Evolutionary conservation across 2,888 invertebrate genomes (phyloP), one percentile per base, ranked within the genome.

Genomic region (Harmothoe impar): DNA sequence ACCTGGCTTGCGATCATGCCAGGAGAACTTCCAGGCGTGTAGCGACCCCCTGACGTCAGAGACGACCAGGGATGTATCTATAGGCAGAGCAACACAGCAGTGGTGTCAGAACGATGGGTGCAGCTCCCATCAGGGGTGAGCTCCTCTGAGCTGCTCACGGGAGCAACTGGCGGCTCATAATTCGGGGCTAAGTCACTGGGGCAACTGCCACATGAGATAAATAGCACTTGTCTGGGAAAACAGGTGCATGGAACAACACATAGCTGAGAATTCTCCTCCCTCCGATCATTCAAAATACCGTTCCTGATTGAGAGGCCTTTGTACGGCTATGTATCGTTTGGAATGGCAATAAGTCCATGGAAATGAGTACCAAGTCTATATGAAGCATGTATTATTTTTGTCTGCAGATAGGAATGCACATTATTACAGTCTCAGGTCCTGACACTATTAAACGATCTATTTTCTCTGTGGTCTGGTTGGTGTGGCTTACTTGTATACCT

Each of bases 151-250:
- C 23, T 62, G 62, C 62, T 62, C 62, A 62, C 43, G 43, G 43
- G 43, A 43, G 43, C 43, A 43, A 43, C 25, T 62, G 62, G 62
- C 62, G 10, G 62, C 5, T 62, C 23, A 62, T 20, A 62, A 20
- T n/a, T 3, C 3, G 5, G 62, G 62, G 23, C 10, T 62, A 62
- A 62, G 62, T 62, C 62, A 62, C 12, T n/a, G 23, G 62, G 62
- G 62, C 62, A 62, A 17, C 62, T 62, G 62, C 3, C 62, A 72
- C 3, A 72, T n/a, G 15, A 72, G 72, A 29, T n/a, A n/a, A n/a
- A n/a, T 72, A 72, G 31, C 29, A 72, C 72, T 29, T 29, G 72
- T 72, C 72, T 72, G 72, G 72, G 1, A 23, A 72, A 72, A 29
- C 25, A 72, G n/a, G 0, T 72, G 72, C 15, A 72, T 25, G 25